phyloP scores from a whole-genome alignment of 2,888 invertebrate species.

The Chloroclysta siterata region DNA sequence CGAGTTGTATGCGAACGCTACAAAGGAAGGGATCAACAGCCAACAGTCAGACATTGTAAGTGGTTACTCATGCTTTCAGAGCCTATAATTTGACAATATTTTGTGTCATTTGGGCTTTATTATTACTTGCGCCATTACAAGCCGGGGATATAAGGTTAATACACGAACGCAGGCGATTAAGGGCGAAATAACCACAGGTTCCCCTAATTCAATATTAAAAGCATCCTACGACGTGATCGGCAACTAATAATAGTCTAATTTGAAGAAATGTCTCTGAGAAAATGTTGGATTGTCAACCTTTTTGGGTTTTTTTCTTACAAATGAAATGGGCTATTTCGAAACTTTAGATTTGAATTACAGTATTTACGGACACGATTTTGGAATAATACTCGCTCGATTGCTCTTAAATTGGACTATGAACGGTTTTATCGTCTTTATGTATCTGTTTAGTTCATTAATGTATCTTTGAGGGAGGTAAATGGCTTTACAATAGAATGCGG shows the following conservation, averaged over 20 bases:
- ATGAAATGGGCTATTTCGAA: conserved; percentile 69
- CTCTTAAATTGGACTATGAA: conserved; percentile 55
- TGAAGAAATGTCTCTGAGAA: conserved; percentile 84
- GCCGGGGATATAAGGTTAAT: conserved; percentile 82
- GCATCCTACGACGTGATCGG: conserved; percentile 83
- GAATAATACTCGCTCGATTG: conserved; percentile 56
- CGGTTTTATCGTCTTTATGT: conserved; percentile 50
- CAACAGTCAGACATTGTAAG: conserved; percentile 70
- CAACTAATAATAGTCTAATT: conserved; percentile 84
- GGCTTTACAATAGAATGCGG: conserved; percentile 8
- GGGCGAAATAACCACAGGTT: conserved; percentile 81
- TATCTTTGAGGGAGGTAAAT: conserved; percentile 28
- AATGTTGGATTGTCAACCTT: conserved; percentile 81
- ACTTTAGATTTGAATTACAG: conserved; percentile 63
- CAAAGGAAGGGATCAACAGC: conserved; percentile 72
- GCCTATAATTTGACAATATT: conserved; percentile 85
- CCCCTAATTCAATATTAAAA: conserved; percentile 85
- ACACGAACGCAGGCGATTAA: conserved; percentile 79
- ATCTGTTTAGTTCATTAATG: conserved; percentile 44
- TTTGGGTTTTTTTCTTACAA: conserved; percentile 56
- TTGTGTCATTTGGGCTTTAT: conserved; percentile 85
- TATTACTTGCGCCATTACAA: conserved; percentile 83
- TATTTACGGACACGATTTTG: conserved; percentile 60
- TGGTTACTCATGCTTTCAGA: conserved; percentile 83
- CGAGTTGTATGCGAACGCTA: conserved; percentile 61